Base-by-base conservation (phyloP, 1,140 invertebrate genomes). In the Eupristina koningsbergeri region DNA sequence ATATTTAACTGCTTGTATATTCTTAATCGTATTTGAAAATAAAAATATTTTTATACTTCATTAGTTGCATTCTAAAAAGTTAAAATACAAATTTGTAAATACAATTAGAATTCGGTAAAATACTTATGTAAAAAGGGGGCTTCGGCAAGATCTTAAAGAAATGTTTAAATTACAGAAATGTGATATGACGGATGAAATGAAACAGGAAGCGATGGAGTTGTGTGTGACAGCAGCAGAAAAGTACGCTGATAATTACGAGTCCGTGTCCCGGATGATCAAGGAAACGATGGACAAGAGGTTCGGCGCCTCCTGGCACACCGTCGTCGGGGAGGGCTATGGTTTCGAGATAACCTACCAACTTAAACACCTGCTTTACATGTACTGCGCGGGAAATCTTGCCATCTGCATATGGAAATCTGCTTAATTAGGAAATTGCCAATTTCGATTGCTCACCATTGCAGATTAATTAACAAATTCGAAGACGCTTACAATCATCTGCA, bases 251-350 rank as follows among this genome's bases (percentile, higher is more conserved):
- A 98, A 98, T 92, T 92, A 92, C 85, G 94, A 95, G 87, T 91
- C 93, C 53, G 94, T 96, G 15, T 97, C 98, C 19, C 95, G 95
- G 88, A 96, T 97, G 94, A 98, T 99, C 39, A 99, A 99, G 92
- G 98, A 99, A 88, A 96, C 95, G 17, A 96, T 99, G 96, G 98
- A 99, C 91, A 98, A 98, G 91, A 98, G 98, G 89, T 98, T 98
- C 92, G 98, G 98, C 31, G 96, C 97, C 8, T 96, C 97, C 47
- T 99, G 98, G 96, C 97, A 99, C 92, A 97, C 96, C 2, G 96
- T 98, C 0, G 97, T 99, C 22, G 98, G 98, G 26, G 98, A 99
- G 93, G 97, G 97, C 69, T 99, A 96, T 91, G 98, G 97, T 9
- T 98, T 98, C 91, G 97, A 98, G 92, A 96, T 99, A 81, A 97